Evolutionary conservation across 64 coral and sea anemone genomes (phyloP), one percentile per base, ranked within the genome.

Genomic region (Orbicella faveolata): DNA sequence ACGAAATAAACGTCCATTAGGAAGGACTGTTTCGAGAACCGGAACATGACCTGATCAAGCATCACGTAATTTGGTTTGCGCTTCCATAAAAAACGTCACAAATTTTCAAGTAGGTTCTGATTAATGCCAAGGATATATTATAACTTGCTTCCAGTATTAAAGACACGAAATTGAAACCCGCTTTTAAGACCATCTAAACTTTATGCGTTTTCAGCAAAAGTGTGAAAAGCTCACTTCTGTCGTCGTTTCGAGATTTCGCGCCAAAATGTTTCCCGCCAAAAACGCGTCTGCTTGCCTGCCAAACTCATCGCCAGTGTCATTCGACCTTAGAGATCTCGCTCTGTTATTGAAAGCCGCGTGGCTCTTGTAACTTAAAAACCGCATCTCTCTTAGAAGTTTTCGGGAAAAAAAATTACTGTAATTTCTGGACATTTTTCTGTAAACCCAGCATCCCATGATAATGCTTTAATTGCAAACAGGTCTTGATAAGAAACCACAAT

Each of bases 261-360:
- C 79, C 57, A 81, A 37, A 48, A 81, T 81, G 6, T 83, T 68
- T 83, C 81, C 81, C 81, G 81, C 81, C 81, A 67, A 25, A 81
- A 83, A 36, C 61, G 41, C 21, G 12, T 20, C 41, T 78, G 37
- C 36, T 9, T 34, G 36, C 18, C 36, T 41, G 8, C 81, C 23
- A n/a, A 26, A 23, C n/a, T 5, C 67, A 9, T 70, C 23, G 67
- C 67, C 44, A 48, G 44, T 48, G 67, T n/a, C 9, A 2, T 23
- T n/a, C 4, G 20, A 23, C 9, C 25, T 11, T 70, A 6, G 10
- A 70, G 10, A 6, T 6, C 44, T 48, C 67, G 25, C 9, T 26
- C n/a, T 70, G 25, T 26, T 0, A 70, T 70, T 70, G 11, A 25
- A 70, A 70, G 67, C 67, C 67, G 23, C 25, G 21, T 70, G 21